phyloP scores from a whole-genome alignment of 1,140 invertebrate genomes.

The Polypedilum pembai region DNA sequence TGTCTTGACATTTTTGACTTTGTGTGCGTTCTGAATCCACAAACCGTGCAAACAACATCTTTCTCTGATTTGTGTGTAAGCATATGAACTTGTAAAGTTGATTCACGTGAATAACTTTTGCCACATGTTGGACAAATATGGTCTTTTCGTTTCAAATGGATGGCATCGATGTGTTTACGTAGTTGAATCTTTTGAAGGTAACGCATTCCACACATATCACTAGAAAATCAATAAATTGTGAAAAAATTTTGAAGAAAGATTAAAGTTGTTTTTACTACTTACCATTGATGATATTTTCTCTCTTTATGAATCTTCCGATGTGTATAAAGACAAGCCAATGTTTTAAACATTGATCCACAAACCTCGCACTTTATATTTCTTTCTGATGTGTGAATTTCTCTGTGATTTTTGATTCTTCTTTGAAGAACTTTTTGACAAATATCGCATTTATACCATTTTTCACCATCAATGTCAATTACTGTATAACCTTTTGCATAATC shows the following conservation, averaged over 20 bases:
- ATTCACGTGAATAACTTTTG: background rate
- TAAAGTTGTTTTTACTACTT: background rate
- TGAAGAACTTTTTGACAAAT: background rate
- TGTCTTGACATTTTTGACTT: background rate
- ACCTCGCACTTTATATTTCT: background rate
- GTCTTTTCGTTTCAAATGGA: background rate
- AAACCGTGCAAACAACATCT: constrained; percentile 6
- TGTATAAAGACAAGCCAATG: background rate
- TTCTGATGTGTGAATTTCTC: background rate
- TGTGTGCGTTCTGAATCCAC: background rate
- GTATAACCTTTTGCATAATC: background rate
- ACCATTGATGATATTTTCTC: background rate
- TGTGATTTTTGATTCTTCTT: background rate
- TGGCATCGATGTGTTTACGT: background rate
- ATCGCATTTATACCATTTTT: background rate
- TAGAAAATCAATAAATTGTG: background rate
- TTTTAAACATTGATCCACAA: constrained; percentile 1
- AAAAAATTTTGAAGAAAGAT: background rate
- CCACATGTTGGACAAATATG: background rate
- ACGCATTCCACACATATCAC: background rate
- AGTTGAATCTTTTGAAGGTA: background rate
- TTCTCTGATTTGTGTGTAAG: background rate
- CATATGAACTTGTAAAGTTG: constrained; percentile 4
- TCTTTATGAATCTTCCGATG: background rate
- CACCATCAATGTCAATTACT: background rate